These are phyloP conservation scores for Serrognathus titanus DNA, from an alignment of 2,888 invertebrate species.

Conservation along the genomic window DNA sequence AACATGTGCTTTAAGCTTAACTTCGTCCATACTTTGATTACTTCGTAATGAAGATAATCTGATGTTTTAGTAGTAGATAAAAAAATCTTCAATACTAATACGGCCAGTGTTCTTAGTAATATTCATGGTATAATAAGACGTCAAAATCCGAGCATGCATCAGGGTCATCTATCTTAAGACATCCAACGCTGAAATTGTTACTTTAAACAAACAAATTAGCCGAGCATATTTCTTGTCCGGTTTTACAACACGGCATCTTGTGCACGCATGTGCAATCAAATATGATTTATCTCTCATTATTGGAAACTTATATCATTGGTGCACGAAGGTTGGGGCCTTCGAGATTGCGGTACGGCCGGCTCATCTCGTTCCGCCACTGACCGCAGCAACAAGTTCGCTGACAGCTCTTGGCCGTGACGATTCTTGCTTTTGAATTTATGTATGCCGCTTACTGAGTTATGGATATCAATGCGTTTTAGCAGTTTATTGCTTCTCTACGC, in stretches of 20 bases:
- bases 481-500: neutral
- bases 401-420: neutral
- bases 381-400: neutral
- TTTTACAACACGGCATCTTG: slow-evolving; percentile 27
- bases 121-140: slow-evolving; percentile 12
- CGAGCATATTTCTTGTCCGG: slow-evolving; percentile 37
- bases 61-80: too few species aligned
- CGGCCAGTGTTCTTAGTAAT: neutral
- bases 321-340: slow-evolving; percentile 21
- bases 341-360: too few species aligned
- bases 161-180: slow-evolving; percentile 14
- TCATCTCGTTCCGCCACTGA: too few species aligned
- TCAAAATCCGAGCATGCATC: slow-evolving; percentile 16
- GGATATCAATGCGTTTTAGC: neutral
- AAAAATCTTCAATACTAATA: too few species aligned
- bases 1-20: too few species aligned
- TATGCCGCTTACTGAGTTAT: neutral
- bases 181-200: slow-evolving; percentile 31
- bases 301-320: slow-evolving; percentile 36
- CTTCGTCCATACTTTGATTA: too few species aligned
- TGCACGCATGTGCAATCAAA: slow-evolving; percentile 37
- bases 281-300: slow-evolving; percentile 41
- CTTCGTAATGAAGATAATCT: too few species aligned
- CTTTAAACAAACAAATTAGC: slow-evolving; percentile 46
- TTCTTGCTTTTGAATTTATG: neutral